Evolutionary conservation across 2,113 vertebrate species (phyloP), one percentile per base, ranked within the genome.

Genomic region (Thryonomys swinderianus): DNA sequence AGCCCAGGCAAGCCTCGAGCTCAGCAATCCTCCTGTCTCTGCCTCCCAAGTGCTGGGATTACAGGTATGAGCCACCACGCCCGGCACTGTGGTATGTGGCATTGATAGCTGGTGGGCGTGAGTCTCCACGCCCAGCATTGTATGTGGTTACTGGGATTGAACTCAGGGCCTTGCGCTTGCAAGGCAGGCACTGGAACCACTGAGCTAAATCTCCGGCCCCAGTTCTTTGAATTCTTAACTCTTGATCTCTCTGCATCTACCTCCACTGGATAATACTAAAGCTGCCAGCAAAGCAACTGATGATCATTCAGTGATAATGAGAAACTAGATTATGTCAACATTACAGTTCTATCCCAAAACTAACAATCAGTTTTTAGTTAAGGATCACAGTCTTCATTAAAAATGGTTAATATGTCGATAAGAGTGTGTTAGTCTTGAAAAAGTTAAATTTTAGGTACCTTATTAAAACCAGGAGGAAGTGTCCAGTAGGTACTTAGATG

Each of bases 341-440:
- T 69, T 95, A 51, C 93, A 91, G 27, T 53, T 85, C 32, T 78
- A 2, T 48, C 74, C n/a, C 34, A 61, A 92, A 74, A 14, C 18
- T 57, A 87, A 55, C 66, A 13, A 86, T 79, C 40, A 91, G 21
- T 82, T 93, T 91, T 85, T 94, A 88, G 76, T 87, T 64, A 74
- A 96, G 53, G 21, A 32, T 34, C 20, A 79, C 17, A 67, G 6
- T 86, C 62, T 88, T 93, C 61, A n/a, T 88, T 95, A 93, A 34
- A 94, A 64, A 53, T 57, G 55, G 10, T n/a, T 51, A 95, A 14
- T 34, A 62, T 5, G 34, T 61, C 32, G 59, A 76, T 48, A 20
- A 80, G 21, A 88, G 30, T 32, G 0, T 91, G 23, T 76, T 90
- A 42, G 0, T 78, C 61, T 80, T 93, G 9, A 92, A 94, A 93